A percentile compares a stretch with the other conserved stretches of the same genome.
These are phyloP conservation scores for Geotrupes spiniger DNA, from an alignment of 2,888 invertebrate genomes.

Conservation along the genomic window DNA sequence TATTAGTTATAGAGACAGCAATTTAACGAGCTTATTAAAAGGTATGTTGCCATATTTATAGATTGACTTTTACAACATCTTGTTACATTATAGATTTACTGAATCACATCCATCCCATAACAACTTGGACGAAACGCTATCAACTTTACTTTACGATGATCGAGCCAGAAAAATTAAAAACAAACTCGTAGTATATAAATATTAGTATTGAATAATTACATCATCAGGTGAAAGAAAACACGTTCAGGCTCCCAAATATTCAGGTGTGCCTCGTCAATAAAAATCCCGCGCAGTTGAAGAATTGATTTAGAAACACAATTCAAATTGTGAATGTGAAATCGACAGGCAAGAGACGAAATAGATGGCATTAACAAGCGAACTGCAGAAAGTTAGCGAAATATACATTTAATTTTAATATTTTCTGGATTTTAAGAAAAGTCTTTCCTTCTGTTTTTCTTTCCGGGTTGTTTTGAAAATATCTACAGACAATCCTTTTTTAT, in stretches of 20 bases:
- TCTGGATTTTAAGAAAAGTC: conserved; percentile 9
- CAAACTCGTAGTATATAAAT: conserved; percentile 74
- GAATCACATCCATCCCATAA: conserved; percentile 90
- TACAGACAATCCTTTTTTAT: conserved; percentile 5
- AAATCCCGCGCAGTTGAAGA: conserved; percentile 58
- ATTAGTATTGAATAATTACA: conserved; percentile 44
- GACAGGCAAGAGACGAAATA: conserved; percentile 67
- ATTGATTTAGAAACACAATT: conserved; percentile 46
- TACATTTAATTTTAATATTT: too few species aligned
- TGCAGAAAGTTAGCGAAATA: conserved; percentile 68
- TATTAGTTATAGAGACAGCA: conserved; percentile 90
- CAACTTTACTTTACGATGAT: conserved; percentile 87
- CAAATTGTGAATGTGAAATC: conserved; percentile 44
- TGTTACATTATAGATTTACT: conserved; percentile 82
- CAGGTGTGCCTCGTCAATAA: conserved; percentile 53
- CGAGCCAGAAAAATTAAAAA: conserved; percentile 84
- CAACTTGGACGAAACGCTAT: conserved; percentile 83
- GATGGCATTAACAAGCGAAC: conserved; percentile 62
- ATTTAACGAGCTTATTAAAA: conserved; percentile 86
- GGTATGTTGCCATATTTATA: conserved; percentile 57
- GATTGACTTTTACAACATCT: too few species aligned
- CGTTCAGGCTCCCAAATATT: conserved; percentile 54
- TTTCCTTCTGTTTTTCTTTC: background rate
- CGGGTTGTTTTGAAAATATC: background rate
- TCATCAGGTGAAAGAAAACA: conserved; percentile 46